Evolutionary conservation across 2,888 invertebrate genomes (phyloP).

Genomic region (Eristalis pertinax): DNA sequence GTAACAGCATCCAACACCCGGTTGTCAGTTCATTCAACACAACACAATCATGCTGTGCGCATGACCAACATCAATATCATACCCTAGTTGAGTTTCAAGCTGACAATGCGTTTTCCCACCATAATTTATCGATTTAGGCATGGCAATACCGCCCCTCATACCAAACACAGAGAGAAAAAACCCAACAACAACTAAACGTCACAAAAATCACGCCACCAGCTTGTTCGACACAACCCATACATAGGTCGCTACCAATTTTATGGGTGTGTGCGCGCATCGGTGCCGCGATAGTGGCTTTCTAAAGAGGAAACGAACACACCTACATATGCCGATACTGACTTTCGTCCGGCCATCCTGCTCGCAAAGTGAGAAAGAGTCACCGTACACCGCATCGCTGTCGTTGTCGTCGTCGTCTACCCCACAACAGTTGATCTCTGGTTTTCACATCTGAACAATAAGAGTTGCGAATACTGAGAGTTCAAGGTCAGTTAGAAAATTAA

Average conservation of each 20-base stretch:
- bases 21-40: not conserved
- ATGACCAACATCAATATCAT: not conserved
- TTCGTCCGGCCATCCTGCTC: slow-evolving; percentile 15
- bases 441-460: slow-evolving; percentile 34
- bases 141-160: slow-evolving; percentile 33
- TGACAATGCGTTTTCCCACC: not conserved
- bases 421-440: slow-evolving; percentile 43
- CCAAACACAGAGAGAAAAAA: slow-evolving; percentile 8
- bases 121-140: slow-evolving; percentile 14
- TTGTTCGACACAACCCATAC: not conserved
- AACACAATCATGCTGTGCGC: not conserved
- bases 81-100: not conserved
- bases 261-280: slow-evolving; percentile 21
- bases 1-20: not conserved
- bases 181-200: slow-evolving; percentile 21
- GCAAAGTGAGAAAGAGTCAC: slow-evolving; percentile 19
- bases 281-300: slow-evolving; percentile 1
- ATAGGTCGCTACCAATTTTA: not conserved
- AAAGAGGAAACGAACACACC: slow-evolving; percentile 39
- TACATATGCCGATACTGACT: slow-evolving; percentile 18
- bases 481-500: slow-evolving; percentile 65
- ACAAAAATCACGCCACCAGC: slow-evolving; percentile 31
- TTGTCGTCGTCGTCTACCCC: not conserved
- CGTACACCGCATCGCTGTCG: not conserved
- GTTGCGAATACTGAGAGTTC: slow-evolving; percentile 52